phyloP scores from a whole-genome alignment of 2,113 vertebrate genomes.

The Serilophus lunatus region DNA sequence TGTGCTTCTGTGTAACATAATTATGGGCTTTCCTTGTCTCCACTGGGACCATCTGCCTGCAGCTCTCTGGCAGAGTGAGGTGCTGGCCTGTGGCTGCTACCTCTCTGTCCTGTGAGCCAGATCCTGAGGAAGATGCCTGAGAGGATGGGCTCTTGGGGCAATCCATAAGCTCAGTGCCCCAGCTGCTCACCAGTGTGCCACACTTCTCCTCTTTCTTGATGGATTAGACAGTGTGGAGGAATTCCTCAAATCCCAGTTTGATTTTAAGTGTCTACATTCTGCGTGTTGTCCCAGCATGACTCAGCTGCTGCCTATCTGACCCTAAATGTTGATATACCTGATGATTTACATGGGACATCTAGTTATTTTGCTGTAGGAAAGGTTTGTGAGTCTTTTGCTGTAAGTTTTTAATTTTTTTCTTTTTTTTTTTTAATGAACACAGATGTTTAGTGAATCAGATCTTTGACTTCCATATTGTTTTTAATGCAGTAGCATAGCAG shows the following conservation, averaged over 20 bases:
- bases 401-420: neutral
- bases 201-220: neutral
- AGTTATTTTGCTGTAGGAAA: neutral
- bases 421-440: neutral
- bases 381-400: fast-evolving
- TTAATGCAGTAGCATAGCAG: neutral
- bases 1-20: neutral
- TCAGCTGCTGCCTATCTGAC: neutral
- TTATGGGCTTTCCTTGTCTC: neutral
- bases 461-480: neutral
- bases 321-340: neutral
- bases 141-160: neutral
- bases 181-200: neutral
- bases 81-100: neutral
- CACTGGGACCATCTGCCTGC: neutral
- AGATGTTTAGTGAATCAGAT: neutral
- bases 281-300: neutral
- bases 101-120: neutral
- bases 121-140: neutral
- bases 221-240: neutral
- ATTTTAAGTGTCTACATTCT: neutral
- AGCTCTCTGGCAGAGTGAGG: neutral
- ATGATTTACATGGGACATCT: neutral
- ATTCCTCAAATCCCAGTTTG: neutral
- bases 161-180: fast-evolving